Percentiles rank a stretch among this genome's conserved stretches.
Evolutionary conservation across 2,888 invertebrate species (phyloP).

Genomic region (Euzetes globulus): DNA sequence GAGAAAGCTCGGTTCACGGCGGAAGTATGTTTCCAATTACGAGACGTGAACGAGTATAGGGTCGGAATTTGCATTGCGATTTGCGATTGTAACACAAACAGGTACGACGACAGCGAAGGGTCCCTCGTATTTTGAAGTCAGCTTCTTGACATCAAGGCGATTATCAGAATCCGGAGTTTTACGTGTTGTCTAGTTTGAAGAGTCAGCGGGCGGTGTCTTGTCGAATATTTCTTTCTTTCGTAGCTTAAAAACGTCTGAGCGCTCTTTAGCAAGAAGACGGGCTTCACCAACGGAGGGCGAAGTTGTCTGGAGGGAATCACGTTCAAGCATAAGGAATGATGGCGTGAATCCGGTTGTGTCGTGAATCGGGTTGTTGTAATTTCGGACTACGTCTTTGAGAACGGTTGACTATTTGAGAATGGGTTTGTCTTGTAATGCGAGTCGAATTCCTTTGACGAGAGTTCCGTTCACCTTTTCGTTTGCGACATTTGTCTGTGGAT

Average conservation of each 20-base stretch:
- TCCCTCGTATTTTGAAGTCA: too few relatives aligned
- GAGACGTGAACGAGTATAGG: too few relatives aligned
- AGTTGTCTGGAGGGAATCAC: not conserved
- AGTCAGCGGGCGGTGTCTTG: not conserved
- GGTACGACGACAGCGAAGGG: too few relatives aligned
- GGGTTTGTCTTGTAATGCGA: not conserved
- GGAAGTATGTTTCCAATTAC: too few relatives aligned
- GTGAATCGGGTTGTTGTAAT: slow-evolving; percentile 27
- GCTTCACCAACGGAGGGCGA: not conserved
- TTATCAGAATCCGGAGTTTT: too few relatives aligned
- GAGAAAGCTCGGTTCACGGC: too few relatives aligned
- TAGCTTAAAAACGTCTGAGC: not conserved
- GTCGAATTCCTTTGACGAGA: not conserved
- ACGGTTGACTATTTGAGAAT: not conserved
- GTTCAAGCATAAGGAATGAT: not conserved
- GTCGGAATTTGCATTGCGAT: too few relatives aligned
- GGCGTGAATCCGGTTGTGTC: slow-evolving; percentile 19
- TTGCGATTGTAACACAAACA: too few relatives aligned
- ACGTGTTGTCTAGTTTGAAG: too few relatives aligned
- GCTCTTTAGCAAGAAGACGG: not conserved
- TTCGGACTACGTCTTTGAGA: not conserved
- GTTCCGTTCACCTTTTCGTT: not conserved
- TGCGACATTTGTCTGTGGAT: slow-evolving; percentile 27
- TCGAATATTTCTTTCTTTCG: not conserved
- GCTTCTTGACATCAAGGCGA: too few relatives aligned